These are phyloP conservation scores for Elysia crispata DNA, from an alignment of 2,888 invertebrate genomes.

Conservation along the genomic window DNA sequence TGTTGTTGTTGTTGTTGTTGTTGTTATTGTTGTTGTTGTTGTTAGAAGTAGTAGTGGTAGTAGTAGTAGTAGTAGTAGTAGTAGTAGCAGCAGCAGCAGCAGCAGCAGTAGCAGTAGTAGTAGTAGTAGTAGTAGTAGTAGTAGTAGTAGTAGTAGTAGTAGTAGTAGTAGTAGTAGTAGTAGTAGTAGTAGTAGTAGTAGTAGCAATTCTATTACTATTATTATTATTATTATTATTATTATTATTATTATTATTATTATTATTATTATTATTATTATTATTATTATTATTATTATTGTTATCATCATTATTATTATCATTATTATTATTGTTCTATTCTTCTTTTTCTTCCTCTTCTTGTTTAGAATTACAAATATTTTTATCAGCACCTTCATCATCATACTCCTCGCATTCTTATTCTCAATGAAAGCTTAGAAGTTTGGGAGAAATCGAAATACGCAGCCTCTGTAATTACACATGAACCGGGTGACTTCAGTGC, in stretches of 20 bases:
- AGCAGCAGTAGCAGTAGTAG: too few relatives aligned
- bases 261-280: background rate
- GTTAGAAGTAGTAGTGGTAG: too few relatives aligned
- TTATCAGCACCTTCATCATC: too few relatives aligned
- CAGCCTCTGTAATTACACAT: background rate
- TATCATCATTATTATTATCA: background rate
- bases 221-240: background rate
- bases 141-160: background rate
- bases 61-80: too few relatives aligned
- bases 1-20: background rate
- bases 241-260: background rate
- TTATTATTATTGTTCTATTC: background rate
- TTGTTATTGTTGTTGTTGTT: background rate
- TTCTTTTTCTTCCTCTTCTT: conserved; percentile 1
- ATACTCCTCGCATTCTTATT: too few relatives aligned
- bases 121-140: too few relatives aligned
- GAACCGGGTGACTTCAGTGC: too few relatives aligned
- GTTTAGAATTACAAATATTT: background rate
- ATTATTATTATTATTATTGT: background rate
- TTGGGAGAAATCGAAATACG: background rate
- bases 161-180: background rate
- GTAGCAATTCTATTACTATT: background rate
- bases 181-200: background rate
- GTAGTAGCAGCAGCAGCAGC: too few relatives aligned
- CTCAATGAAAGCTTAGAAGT: too few relatives aligned